A percentile compares a stretch with the other conserved stretches of the same genome.
These are phyloP conservation scores for Gnatocerus cornutus DNA, from an alignment of 2,888 invertebrate species.

Conservation along the genomic window DNA sequence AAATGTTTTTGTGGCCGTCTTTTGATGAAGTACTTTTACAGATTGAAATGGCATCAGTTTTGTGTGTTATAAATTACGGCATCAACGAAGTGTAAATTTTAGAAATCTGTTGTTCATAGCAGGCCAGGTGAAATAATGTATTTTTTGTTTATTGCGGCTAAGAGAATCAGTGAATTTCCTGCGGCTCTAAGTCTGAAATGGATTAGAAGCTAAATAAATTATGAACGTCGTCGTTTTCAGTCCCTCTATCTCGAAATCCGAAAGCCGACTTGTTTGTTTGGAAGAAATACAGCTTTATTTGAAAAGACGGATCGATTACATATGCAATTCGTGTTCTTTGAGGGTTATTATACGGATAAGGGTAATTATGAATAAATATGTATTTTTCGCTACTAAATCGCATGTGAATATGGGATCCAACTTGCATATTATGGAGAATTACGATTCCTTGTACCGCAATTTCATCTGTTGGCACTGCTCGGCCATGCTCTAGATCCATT, in stretches of 20 bases:
- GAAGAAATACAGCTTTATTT: constrained; percentile 42
- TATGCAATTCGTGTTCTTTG: constrained; percentile 40
- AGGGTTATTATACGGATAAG: constrained; percentile 40
- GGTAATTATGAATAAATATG: constrained; percentile 46
- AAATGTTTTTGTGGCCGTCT: constrained; percentile 32
- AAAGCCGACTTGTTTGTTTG: constrained; percentile 40
- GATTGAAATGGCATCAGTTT: constrained; percentile 17
- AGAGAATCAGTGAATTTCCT: constrained; percentile 44
- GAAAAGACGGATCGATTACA: constrained; percentile 40
- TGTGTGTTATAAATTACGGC: constrained; percentile 14
- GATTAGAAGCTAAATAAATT: constrained; percentile 53
- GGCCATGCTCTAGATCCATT: constrained; percentile 31
- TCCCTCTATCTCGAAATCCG: constrained; percentile 46
- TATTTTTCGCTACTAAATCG: constrained; percentile 40
- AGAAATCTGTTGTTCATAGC: not conserved
- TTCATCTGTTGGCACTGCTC: constrained; percentile 15
- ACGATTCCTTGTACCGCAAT: constrained; percentile 44
- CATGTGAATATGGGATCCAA: constrained; percentile 40
- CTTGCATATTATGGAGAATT: constrained; percentile 43
- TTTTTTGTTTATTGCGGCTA: constrained; percentile 42
- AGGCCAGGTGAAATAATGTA: constrained; percentile 33
- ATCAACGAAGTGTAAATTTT: constrained; percentile 21
- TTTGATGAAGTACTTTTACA: constrained; percentile 39
- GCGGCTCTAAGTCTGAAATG: constrained; percentile 47
- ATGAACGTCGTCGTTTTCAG: constrained; percentile 49